Evolutionary conservation across 2,888 invertebrate species (phyloP), one percentile per base, ranked within the genome.

Genomic region (Drosophila diplacantha): DNA sequence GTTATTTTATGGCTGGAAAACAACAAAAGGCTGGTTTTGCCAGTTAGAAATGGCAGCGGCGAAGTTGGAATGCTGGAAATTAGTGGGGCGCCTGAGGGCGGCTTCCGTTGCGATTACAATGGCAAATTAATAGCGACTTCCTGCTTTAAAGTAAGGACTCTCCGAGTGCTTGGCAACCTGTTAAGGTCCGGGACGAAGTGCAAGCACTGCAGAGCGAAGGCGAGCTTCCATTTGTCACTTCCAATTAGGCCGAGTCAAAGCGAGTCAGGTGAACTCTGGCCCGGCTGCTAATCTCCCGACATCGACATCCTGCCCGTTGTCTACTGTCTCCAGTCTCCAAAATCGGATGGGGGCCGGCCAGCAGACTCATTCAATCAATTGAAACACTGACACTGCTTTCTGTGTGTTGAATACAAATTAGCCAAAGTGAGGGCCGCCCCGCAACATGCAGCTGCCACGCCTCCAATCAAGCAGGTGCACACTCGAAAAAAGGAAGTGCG

Each of bases 381-480:
- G 72, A 68, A 73, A 73, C 70, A 72, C 69, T 69, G 63, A 70
- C 70, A 67, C 49, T 63, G 52, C 56, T 61, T 61, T 73, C 51
- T 73, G 66, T 77, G 69, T 69, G 70, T 75, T 73, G 85, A 74
- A 74, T 79, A 81, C 80, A 81, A 81, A 81, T 83, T 80, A 83
- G 77, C 51, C 66, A 70, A 79, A 75, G 75, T 73, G 84, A 74
- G 73, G 61, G 75, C 67, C 67, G 49, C 57, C 71, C 82, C 49
- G 44, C 63, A 59, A 64, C 64, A 68, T 69, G 74, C 68, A 65
- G 52, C 41, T 54, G 69, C 65, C 70, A 83, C 80, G 84, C 84
- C 84, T 68, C 73, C 71, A 76, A 81, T 74, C 71, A 74, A 63
- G 68, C 52, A 31, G 38, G 12, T n/a, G 18, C 26, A 62, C 62